A percentile compares a stretch with the other conserved stretches of the same genome.
Evolutionary conservation across 2,113 vertebrate genomes (phyloP).

Genomic region (Nyctereutes procyonoides): DNA sequence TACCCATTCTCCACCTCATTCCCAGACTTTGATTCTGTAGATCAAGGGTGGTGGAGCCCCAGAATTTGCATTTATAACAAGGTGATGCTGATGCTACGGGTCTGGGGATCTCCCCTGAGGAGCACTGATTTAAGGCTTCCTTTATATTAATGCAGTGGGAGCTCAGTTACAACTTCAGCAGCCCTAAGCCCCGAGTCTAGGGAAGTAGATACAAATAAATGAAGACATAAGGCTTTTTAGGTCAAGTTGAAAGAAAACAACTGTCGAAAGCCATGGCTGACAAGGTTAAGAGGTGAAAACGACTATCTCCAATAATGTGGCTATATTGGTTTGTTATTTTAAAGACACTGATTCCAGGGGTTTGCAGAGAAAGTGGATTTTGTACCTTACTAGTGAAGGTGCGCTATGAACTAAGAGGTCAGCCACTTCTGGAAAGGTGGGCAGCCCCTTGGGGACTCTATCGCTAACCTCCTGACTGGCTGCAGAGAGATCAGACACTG

Average conservation of each 20-base stretch:
- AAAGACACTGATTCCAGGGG: background rate
- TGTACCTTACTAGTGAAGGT: background rate
- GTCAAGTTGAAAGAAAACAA: conserved; percentile 2
- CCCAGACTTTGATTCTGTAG: background rate
- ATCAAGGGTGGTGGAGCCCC: background rate
- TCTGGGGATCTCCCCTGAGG: background rate
- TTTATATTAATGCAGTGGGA: background rate
- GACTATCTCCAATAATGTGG: background rate
- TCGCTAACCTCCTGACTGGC: background rate
- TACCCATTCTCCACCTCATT: background rate
- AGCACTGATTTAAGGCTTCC: conserved; percentile 16
- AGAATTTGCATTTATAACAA: conserved; percentile 38
- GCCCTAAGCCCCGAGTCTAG: background rate
- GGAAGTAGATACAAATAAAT: conserved; percentile 44
- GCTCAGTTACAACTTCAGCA: background rate
- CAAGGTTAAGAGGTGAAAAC: conserved; percentile 46
- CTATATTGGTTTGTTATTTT: conserved; percentile 28
- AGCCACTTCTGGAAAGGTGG: background rate
- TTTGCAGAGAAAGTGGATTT: background rate
- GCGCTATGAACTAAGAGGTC: background rate
- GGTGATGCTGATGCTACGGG: background rate
- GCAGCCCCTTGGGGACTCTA: background rate
- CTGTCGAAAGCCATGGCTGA: background rate
- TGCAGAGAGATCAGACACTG: background rate
- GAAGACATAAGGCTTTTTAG: conserved; percentile 20